A percentile compares a stretch with the other conserved stretches of the same genome.
These are phyloP conservation scores for Halesus radiatus DNA, from an alignment of 1,140 invertebrate genomes.

Conservation along the genomic window DNA sequence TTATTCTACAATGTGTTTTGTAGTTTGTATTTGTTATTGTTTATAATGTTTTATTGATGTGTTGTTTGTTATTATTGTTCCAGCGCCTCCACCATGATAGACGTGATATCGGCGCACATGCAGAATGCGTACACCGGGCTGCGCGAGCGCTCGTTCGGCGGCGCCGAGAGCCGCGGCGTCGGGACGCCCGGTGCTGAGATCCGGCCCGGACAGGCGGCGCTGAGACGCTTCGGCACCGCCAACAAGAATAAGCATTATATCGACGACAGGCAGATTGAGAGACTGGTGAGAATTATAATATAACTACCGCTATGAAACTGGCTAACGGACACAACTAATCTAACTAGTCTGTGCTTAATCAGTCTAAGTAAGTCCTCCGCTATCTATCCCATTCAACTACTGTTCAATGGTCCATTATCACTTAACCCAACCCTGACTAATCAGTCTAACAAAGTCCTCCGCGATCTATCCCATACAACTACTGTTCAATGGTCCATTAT, in stretches of 20 bases:
- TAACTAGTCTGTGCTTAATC: no score
- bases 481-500: no score
- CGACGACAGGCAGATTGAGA: slow-evolving; percentile 28
- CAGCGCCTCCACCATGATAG: slow-evolving; percentile 74
- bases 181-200: neutral
- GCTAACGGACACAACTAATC: no score
- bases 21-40: no score
- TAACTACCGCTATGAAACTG: no score
- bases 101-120: slow-evolving; percentile 70
- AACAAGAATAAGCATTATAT: slow-evolving; percentile 59
- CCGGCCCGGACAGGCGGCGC: slow-evolving; percentile 35
- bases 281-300: neutral
- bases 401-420: no score
- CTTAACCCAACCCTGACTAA: no score
- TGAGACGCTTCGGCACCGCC: slow-evolving; percentile 14
- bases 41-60: neutral
- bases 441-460: no score
- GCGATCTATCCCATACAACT: no score
- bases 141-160: slow-evolving; percentile 63
- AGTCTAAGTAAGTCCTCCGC: no score
- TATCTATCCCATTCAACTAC: no score
- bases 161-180: slow-evolving; percentile 24
- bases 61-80: slow-evolving; percentile 21
- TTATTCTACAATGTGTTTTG: no score
- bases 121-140: slow-evolving; percentile 73